Evolutionary conservation across 2,113 vertebrate species (phyloP).

Genomic region (Petrocephalus microphthalmus): DNA sequence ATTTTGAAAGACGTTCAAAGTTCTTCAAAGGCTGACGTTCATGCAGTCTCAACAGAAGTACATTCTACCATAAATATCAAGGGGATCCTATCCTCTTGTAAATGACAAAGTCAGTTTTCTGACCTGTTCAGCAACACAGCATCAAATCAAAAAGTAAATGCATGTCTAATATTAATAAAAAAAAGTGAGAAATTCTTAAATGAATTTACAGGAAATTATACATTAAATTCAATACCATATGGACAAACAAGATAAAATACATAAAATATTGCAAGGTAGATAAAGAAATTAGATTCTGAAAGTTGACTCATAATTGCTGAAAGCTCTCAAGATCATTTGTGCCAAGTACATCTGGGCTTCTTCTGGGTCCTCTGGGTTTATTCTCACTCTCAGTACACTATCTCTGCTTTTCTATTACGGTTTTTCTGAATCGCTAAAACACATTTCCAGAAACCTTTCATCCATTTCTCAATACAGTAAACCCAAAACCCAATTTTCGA

Average conservation of each 20-base stretch:
- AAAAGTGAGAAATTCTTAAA: neutral
- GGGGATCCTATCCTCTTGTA: neutral
- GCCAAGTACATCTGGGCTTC: neutral
- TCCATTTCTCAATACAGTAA: neutral
- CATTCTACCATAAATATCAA: neutral
- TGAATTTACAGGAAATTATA: neutral
- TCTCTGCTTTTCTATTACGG: neutral
- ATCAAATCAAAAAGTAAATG: neutral
- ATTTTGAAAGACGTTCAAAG: neutral
- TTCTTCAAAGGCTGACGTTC: neutral
- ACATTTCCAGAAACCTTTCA: neutral
- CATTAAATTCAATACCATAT: neutral
- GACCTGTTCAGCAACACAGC: neutral
- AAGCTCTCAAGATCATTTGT: neutral
- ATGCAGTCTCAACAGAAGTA: neutral
- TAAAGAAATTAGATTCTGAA: neutral
- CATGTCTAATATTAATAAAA: neutral
- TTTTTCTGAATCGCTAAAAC: neutral
- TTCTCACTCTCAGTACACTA: neutral
- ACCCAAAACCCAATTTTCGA: neutral
- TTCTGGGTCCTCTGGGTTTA: neutral
- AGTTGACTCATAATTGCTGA: neutral
- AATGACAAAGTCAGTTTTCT: neutral
- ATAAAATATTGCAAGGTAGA: neutral
- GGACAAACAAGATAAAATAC: neutral